Percentiles rank a stretch among this genome's conserved stretches.
These are phyloP conservation scores for Barnardius zonarius DNA, from an alignment of 2,113 vertebrate species.

Conservation along the genomic window DNA sequence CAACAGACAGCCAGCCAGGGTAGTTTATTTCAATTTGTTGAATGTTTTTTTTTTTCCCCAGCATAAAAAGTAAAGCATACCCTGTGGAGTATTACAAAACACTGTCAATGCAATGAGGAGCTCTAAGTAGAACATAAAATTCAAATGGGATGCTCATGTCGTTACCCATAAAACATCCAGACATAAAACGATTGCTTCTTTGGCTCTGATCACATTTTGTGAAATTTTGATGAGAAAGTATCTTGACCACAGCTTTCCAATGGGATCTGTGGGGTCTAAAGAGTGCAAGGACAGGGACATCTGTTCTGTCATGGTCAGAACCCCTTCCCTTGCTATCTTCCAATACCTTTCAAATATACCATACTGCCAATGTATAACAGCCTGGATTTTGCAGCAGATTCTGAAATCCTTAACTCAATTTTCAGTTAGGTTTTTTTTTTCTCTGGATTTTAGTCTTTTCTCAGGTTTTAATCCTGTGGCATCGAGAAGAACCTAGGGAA, in stretches of 20 bases:
- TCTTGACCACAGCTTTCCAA: not conserved
- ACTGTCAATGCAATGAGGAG: slow-evolving; percentile 10
- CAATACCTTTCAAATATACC: not conserved
- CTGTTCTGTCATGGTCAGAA: not conserved
- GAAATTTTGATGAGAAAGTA: slow-evolving; percentile 17
- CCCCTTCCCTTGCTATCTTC: not conserved
- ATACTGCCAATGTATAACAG: not conserved
- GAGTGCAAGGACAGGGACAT: not conserved
- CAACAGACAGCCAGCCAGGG: slow-evolving; percentile 32
- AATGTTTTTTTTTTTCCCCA: not conserved
- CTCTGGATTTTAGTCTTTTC: not conserved
- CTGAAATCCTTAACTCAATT: not conserved
- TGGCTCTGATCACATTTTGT: slow-evolving; percentile 17
- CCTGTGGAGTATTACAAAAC: slow-evolving; percentile 26
- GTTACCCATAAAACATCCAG: slow-evolving; percentile 48
- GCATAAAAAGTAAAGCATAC: slow-evolving; percentile 9
- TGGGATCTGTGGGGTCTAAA: not conserved
- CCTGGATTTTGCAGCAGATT: not conserved
- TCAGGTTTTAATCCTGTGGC: not conserved
- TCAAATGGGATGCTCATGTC: slow-evolving; percentile 42
- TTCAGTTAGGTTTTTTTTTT: not conserved
- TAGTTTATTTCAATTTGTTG: slow-evolving; percentile 61
- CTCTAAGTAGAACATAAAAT: slow-evolving; percentile 65
- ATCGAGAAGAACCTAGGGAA: not conserved
- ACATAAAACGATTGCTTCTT: slow-evolving; percentile 29